A percentile compares a stretch with the other conserved stretches of the same genome.
phyloP scores from a whole-genome alignment of 2,888 invertebrate species.

The Leptinotarsa rubiginosa region DNA sequence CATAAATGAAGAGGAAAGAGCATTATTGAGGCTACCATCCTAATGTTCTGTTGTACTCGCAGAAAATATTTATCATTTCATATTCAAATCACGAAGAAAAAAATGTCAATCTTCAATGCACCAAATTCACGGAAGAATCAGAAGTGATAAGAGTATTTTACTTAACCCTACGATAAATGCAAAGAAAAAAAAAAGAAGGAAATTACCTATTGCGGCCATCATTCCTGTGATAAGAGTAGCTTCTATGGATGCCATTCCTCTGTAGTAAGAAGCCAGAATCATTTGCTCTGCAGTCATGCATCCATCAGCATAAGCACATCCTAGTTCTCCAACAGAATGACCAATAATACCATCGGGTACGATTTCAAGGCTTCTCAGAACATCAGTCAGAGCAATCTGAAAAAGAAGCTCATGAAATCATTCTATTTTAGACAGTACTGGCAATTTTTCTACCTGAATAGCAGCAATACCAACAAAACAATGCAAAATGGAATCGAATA shows the following conservation, averaged over 20 bases:
- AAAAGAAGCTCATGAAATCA: neutral
- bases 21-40: too few species aligned
- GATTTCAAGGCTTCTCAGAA: slow-evolving; percentile 72
- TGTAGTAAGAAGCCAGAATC: slow-evolving; percentile 85
- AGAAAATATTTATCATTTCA: too few species aligned
- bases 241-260: slow-evolving; percentile 82
- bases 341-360: slow-evolving; percentile 82
- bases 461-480: slow-evolving; percentile 83
- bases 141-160: too few species aligned
- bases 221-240: slow-evolving; percentile 79
- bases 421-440: too few species aligned
- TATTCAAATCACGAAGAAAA: too few species aligned
- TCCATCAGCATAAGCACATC: slow-evolving; percentile 95
- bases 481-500: slow-evolving; percentile 75
- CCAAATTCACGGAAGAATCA: too few species aligned
- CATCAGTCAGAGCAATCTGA: slow-evolving; percentile 68
- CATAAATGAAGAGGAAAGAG: too few species aligned
- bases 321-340: slow-evolving; percentile 94
- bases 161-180: neutral
- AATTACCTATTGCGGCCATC: slow-evolving; percentile 87
- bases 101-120: too few species aligned
- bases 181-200: too few species aligned
- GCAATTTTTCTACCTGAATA: slow-evolving; percentile 65
- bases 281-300: slow-evolving; percentile 89
- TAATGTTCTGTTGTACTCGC: too few species aligned